Conservation (phyloP, 2,888 invertebrate species). For the Aleiodes alternator region DNA sequence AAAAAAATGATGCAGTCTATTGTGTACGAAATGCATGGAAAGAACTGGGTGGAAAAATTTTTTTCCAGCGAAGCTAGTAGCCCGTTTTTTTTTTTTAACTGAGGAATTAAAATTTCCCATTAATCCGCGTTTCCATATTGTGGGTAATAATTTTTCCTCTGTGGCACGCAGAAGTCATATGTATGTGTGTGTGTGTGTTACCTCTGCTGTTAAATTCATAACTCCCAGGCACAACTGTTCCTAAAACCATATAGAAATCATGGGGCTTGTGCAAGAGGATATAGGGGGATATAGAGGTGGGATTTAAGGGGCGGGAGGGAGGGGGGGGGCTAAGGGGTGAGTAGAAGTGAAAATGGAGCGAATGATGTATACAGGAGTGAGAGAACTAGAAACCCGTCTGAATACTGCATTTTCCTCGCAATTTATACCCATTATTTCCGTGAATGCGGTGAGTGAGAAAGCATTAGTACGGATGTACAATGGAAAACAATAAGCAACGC, state of each 20-base stretch:
- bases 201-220: slow-evolving; percentile 43
- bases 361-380: slow-evolving; percentile 1
- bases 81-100: too few relatives aligned
- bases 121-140: slow-evolving; percentile 40
- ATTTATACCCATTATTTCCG: slow-evolving; percentile 46
- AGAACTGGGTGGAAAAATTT: too few relatives aligned
- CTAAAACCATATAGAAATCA: slow-evolving; percentile 29
- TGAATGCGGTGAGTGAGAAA: slow-evolving; percentile 41
- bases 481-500: slow-evolving; percentile 46
- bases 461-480: slow-evolving; percentile 44
- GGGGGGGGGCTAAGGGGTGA: background rate
- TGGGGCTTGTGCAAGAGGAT: slow-evolving; percentile 18
- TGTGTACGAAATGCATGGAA: too few relatives aligned
- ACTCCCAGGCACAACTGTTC: slow-evolving; percentile 30
- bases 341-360: background rate
- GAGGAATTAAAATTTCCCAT: slow-evolving; percentile 28
- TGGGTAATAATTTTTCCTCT: slow-evolving; percentile 40
- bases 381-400: slow-evolving; percentile 38
- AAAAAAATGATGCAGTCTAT: too few relatives aligned
- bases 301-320: background rate
- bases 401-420: slow-evolving; percentile 43
- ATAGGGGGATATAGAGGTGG: background rate
- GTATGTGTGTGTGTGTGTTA: slow-evolving; percentile 23
- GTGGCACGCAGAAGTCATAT: slow-evolving; percentile 9
- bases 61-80: too few relatives aligned